Conservation (phyloP, 2,113 vertebrate genomes). For the Pterocles orientalis region DNA sequence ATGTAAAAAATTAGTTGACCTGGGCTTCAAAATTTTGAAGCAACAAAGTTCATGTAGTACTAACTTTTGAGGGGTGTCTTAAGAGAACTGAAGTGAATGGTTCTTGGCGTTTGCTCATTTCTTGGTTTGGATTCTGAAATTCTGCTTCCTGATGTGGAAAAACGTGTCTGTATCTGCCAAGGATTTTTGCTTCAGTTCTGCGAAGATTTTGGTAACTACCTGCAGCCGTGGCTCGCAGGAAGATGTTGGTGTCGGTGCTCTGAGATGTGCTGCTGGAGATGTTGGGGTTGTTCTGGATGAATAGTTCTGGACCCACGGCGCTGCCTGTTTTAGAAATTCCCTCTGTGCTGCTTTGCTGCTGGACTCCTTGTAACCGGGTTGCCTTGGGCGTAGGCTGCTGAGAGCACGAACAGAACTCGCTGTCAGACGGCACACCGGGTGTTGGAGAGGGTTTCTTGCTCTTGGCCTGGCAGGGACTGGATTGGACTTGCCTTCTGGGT, state of each 20-base stretch:
- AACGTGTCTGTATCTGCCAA: not conserved
- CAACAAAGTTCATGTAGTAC: not conserved
- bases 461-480: not conserved
- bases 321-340: not conserved
- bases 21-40: not conserved
- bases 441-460: not conserved
- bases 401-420: not conserved
- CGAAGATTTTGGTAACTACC: not conserved
- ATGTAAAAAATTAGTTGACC: not conserved
- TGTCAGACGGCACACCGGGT: fast-evolving
- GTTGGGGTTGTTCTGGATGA: not conserved
- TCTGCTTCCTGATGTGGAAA: not conserved
- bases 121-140: not conserved
- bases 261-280: not conserved
- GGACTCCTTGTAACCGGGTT: not conserved
- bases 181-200: not conserved
- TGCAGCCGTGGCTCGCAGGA: not conserved
- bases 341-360: not conserved
- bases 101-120: not conserved
- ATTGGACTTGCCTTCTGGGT: not conserved
- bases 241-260: not conserved
- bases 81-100: not conserved
- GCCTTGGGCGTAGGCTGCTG: fast-evolving
- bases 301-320: not conserved
- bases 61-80: not conserved